Percentiles rank a stretch among this genome's conserved stretches.
Conservation (phyloP, 2,797 vertebrate genomes). For the Falco novaeseelandiae region DNA sequence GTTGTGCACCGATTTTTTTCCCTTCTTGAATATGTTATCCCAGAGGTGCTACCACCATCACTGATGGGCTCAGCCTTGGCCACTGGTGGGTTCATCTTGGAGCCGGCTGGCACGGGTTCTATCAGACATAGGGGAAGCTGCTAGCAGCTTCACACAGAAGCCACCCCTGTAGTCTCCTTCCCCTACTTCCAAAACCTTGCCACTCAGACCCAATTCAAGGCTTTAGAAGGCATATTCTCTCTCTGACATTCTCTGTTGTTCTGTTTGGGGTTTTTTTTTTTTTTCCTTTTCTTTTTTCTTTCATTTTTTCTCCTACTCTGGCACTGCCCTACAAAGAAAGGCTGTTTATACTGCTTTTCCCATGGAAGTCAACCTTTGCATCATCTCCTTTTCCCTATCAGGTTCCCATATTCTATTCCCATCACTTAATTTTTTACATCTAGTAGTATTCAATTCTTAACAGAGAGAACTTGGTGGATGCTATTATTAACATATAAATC, state of each 20-base stretch:
- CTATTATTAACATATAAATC: not conserved
- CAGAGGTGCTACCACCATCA: rapidly evolving
- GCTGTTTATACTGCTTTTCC: not conserved
- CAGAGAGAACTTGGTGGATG: not conserved
- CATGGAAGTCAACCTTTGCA: not conserved
- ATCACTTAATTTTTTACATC: not conserved
- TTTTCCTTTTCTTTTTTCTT: not conserved
- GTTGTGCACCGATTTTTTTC: not conserved
- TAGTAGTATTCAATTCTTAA: not conserved
- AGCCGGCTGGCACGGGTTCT: not conserved
- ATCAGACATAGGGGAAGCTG: not conserved
- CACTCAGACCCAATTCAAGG: not conserved
- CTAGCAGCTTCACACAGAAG: too few species aligned
- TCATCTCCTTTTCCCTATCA: not conserved
- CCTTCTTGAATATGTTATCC: not conserved
- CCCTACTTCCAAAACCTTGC: not conserved
- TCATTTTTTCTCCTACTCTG: not conserved
- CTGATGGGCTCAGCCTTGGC: not conserved
- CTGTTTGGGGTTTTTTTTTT: not conserved
- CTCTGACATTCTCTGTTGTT: not conserved
- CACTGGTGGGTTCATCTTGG: not conserved
- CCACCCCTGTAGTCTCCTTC: too few species aligned
- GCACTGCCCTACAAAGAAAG: not conserved
- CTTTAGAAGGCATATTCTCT: not conserved
- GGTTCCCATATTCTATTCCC: not conserved